Evolutionary conservation across 2,888 invertebrate genomes (phyloP).

Genomic region (Sclerodermus sp.): DNA sequence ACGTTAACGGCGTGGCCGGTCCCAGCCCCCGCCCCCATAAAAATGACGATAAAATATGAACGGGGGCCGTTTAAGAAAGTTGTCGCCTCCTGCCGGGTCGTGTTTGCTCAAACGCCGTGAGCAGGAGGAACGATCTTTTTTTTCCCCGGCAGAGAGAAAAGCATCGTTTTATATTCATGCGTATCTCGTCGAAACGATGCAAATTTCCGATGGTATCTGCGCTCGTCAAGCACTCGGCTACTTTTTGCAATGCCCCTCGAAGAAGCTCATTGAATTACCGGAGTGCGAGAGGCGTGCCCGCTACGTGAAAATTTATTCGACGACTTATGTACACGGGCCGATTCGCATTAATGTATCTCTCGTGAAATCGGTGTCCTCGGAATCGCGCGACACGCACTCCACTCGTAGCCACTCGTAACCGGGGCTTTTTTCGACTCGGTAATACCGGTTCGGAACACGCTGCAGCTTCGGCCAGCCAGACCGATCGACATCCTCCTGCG

Average conservation of each 20-base stretch:
- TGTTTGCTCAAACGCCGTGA: too few relatives aligned
- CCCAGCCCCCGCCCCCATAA: too few relatives aligned
- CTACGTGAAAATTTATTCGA: slow-evolving; percentile 34
- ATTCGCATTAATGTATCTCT: slow-evolving; percentile 50
- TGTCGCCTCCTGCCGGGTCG: too few relatives aligned
- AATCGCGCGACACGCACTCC: slow-evolving; percentile 49
- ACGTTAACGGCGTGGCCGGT: too few relatives aligned
- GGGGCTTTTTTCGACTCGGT: slow-evolving; percentile 22
- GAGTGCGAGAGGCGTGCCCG: slow-evolving; percentile 7
- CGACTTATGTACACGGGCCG: slow-evolving; percentile 27
- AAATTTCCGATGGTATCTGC: neutral
- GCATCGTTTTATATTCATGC: too few relatives aligned
- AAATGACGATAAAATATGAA: too few relatives aligned
- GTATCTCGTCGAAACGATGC: neutral
- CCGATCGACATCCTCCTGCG: slow-evolving; percentile 19
- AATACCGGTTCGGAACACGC: slow-evolving; percentile 29
- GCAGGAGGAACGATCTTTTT: too few relatives aligned
- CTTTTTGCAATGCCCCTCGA: too few relatives aligned
- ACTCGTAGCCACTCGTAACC: slow-evolving; percentile 29
- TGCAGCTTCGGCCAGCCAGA: slow-evolving; percentile 10
- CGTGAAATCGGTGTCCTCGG: slow-evolving; percentile 48
- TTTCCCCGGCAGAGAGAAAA: too few relatives aligned
- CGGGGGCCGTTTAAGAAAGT: too few relatives aligned
- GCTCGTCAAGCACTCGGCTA: neutral
- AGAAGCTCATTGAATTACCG: neutral